Conservation (phyloP, 1,140 invertebrate species). For the Scaptomyza hsui region DNA sequence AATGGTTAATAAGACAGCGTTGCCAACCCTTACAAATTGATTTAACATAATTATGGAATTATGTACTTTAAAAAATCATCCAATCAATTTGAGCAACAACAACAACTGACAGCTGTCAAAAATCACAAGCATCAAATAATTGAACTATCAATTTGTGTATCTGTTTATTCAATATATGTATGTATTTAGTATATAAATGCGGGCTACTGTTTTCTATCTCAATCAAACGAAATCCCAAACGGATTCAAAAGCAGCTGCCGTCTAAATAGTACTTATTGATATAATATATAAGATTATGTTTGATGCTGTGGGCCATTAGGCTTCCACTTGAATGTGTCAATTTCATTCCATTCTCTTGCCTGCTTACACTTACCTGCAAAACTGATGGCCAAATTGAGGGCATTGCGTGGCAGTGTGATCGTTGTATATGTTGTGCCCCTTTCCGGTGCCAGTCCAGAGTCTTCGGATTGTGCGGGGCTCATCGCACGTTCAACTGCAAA, state of each 20-base stretch:
- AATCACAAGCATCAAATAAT: slow-evolving; percentile 5
- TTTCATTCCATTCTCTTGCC: background rate
- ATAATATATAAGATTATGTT: background rate
- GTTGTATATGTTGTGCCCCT: slow-evolving; percentile 83
- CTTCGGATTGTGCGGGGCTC: slow-evolving; percentile 83
- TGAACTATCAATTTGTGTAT: slow-evolving; percentile 21
- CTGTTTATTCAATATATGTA: background rate
- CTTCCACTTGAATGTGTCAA: slow-evolving; percentile 23
- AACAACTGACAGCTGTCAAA: slow-evolving; percentile 62
- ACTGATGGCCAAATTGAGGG: slow-evolving; percentile 79
- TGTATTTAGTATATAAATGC: too few species aligned
- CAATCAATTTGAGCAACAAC: slow-evolving; percentile 38
- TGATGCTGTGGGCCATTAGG: slow-evolving; percentile 7
- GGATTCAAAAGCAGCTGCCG: slow-evolving; percentile 5
- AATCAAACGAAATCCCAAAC: slow-evolving; percentile 3
- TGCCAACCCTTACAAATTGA: slow-evolving; percentile 5
- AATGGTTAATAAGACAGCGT: background rate
- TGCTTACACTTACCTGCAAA: slow-evolving; percentile 77
- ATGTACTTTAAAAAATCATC: slow-evolving; percentile 17
- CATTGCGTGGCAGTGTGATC: slow-evolving; percentile 81
- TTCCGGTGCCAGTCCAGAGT: slow-evolving; percentile 81
- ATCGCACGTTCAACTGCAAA: slow-evolving; percentile 82
- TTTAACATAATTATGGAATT: slow-evolving; percentile 19
- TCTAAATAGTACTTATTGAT: slow-evolving; percentile 18
- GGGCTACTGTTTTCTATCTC: slow-evolving; percentile 36